phyloP scores from a whole-genome alignment of 2,113 vertebrate species.

The Furnarius figulus region DNA sequence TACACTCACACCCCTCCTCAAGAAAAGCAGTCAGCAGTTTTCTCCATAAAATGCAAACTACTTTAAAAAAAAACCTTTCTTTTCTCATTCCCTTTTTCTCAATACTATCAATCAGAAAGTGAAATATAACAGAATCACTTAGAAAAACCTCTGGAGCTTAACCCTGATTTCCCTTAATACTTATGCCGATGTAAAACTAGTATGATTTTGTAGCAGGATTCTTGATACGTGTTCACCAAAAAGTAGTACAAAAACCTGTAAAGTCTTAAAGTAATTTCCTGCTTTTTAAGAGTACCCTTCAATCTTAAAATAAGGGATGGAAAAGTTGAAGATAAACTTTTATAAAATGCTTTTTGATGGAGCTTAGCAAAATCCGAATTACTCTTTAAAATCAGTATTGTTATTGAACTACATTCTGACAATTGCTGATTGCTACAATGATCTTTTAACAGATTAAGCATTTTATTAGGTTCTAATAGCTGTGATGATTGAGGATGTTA shows the following conservation, averaged over 20 bases:
- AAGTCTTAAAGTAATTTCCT: not conserved
- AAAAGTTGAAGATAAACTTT: not conserved
- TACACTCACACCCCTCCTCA: not conserved
- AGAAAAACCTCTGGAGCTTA: not conserved
- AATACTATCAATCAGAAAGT: slow-evolving; percentile 21
- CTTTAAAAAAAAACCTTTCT: not conserved
- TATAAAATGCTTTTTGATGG: not conserved
- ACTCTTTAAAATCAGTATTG: not conserved
- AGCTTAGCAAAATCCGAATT: not conserved
- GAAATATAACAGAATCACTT: not conserved
- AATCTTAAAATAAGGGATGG: not conserved
- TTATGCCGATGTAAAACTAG: not conserved
- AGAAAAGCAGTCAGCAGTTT: slow-evolving; percentile 7
- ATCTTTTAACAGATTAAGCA: not conserved
- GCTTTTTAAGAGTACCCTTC: not conserved
- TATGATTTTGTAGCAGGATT: not conserved
- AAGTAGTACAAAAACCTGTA: not conserved
- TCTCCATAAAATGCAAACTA: not conserved
- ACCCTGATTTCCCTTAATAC: not conserved
- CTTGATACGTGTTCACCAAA: not conserved
- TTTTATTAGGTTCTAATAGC: not conserved
- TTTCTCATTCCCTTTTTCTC: not conserved
- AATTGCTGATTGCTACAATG: not conserved
- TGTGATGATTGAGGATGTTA: not conserved
- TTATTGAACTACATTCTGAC: not conserved